Evolutionary conservation across 1,140 invertebrate species (phyloP), one percentile per base, ranked within the genome.

Genomic region (Muscidifurax raptorellus): DNA sequence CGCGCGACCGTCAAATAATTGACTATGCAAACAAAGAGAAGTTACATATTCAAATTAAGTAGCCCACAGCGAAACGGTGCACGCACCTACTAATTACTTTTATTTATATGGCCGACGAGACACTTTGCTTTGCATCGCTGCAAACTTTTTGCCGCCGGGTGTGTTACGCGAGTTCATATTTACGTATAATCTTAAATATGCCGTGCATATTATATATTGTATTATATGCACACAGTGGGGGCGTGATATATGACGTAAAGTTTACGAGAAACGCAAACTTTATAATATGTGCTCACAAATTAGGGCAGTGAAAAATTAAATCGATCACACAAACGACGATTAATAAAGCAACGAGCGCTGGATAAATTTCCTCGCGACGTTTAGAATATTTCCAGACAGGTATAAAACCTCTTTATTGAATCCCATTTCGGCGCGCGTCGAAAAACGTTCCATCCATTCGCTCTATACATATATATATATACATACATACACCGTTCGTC

Each of bases 11-110:
- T 5, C 25, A 12, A 77, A 69, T 77, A 83, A 67, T 76, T 76
- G 40, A 67, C 40, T 83, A 52, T 36, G 75, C 44, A 71, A 83
- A 83, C 83, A 84, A 74, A 74, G 69, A 64, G n/a, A 74, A 28
- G 52, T 72, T 79, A 47, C 25, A 47, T 30, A 80, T 84, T 80
- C 28, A 80, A 80, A 84, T 67, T 84, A 75, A 75, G 52, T 52
- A 30, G 30, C 32, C 10, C 40, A 69, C 40, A 72, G 44, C 27
- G 30, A n/a, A 32, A 27, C 59, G 76, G 36, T 7, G 36, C 67
- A 25, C 4, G 66, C 74, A 47, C 1, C 2, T 59, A 15, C 40
- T 67, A 77, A 83, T 78, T 83, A 44, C 36, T 72, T 84, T 84
- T 72, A 71, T 69, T 77, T 77, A 27, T 82, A 67, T 30, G n/a